These are phyloP conservation scores for Otus sunia DNA, from an alignment of 2,113 vertebrate genomes.

Conservation along the genomic window DNA sequence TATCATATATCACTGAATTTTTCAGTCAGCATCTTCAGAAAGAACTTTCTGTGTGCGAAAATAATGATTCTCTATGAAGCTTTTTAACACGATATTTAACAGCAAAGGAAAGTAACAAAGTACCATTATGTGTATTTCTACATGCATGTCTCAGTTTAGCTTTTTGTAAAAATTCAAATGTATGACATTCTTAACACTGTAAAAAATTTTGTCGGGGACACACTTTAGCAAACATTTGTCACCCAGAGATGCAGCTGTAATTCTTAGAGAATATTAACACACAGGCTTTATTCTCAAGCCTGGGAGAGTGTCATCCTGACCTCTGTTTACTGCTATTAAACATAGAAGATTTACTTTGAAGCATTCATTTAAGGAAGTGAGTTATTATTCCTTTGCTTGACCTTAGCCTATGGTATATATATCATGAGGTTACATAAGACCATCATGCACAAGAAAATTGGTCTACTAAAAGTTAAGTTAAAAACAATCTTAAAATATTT, in stretches of 20 bases:
- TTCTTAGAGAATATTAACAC: constrained; percentile 58
- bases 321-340: constrained; percentile 76
- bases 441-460: constrained; percentile 52
- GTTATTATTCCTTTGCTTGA: constrained; percentile 78
- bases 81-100: background rate
- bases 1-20: background rate
- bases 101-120: background rate
- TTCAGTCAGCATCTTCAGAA: background rate
- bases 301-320: constrained; percentile 73
- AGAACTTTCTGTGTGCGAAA: background rate
- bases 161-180: background rate
- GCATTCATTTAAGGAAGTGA: constrained; percentile 78
- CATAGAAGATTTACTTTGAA: constrained; percentile 78
- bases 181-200: background rate
- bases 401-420: constrained; percentile 76
- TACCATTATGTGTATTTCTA: background rate
- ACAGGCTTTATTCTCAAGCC: constrained; percentile 66
- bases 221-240: constrained; percentile 45
- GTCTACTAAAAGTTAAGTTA: background rate
- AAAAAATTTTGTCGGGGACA: constrained; percentile 1
- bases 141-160: background rate
- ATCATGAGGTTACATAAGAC: constrained; percentile 69
- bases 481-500: constrained; percentile 13
- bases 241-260: constrained; percentile 21
- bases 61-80: background rate